These are phyloP conservation scores for Oophaga pumilio DNA, from an alignment of 2,113 vertebrate species.

Conservation along the genomic window DNA sequence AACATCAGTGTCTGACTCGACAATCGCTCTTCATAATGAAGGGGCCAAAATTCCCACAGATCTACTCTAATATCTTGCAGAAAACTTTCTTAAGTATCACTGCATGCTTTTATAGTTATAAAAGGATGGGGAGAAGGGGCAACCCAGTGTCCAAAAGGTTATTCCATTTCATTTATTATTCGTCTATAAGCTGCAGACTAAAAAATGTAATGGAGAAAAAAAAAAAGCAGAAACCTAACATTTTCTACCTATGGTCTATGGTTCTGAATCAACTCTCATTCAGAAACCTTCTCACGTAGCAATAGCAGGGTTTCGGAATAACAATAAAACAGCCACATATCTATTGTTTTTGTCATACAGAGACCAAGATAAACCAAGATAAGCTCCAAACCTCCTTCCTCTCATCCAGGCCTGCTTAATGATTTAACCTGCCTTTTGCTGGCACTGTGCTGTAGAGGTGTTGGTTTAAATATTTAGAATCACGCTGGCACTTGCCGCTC, in stretches of 20 bases:
- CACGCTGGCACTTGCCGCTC: slow-evolving; percentile 39
- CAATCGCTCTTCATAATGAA: too few relatives aligned
- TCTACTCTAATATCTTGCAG: too few relatives aligned
- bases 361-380: not conserved
- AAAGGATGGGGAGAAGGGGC: too few relatives aligned
- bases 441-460: slow-evolving; percentile 31
- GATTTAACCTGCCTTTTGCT: slow-evolving; percentile 38
- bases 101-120: too few relatives aligned
- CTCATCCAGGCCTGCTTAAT: slow-evolving; percentile 48
- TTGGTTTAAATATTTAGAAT: slow-evolving; percentile 57
- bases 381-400: slow-evolving; percentile 28
- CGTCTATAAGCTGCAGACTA: not conserved
- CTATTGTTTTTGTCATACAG: not conserved
- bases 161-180: too few relatives aligned
- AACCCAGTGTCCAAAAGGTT: too few relatives aligned
- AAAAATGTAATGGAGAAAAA: not conserved
- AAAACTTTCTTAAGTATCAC: too few relatives aligned
- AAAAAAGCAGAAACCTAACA: not conserved
- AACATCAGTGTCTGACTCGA: too few relatives aligned
- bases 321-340: not conserved
- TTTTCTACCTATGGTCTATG: not conserved
- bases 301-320: not conserved
- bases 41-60: too few relatives aligned
- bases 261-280: not conserved
- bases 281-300: not conserved